Base-by-base conservation (phyloP, 2,797 vertebrate species). In the Cossypha niveicapilla region DNA sequence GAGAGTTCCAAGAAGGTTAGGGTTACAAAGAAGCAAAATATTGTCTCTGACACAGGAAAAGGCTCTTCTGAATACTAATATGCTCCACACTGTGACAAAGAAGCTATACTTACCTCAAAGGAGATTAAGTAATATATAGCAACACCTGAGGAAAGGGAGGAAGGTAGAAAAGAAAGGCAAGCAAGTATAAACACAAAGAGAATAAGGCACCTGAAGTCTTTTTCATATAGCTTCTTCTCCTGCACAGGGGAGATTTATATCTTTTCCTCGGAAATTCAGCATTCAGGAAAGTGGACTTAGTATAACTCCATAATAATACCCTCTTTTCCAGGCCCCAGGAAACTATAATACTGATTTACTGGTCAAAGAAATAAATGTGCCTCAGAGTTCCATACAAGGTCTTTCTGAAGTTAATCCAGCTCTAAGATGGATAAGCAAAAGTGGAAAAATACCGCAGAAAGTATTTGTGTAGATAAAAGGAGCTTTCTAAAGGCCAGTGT, bases 361-460 rank as follows among this genome's bases (percentile, higher is more conserved):
- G 82, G 89, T 93, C 72, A 87, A 88, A 95, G 91, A 94, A 95
- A 95, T 90, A 93, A 94, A 86, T 68, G 89, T 76, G 89, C 54
- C 44, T 90, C 73, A n/a, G 71, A 88, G 54, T 71, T 93, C 93
- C 85, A 94, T 67, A 93, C 75, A 92, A 92, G 92, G 92, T 87
- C 84, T 90, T 90, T 94, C 86, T 95, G 92, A 95, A 97, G 92
- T 92, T 94, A 96, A 89, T 94, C 93, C 95, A 89, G 76, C 87
- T 78, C 72, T 85, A 78, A 90, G 77, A 94, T 83, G 86, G 91
- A 92, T 89, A 96, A 92, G 78, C 77, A 94, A 82, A 94, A 90
- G 92, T 84, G 89, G 62, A 95, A 95, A 95, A 92, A 94, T 83
- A 89, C 86, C 23, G 0, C 58, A 78, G 65, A 81, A 95, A 88